Conservation (phyloP, 1,140 invertebrate species). For the Phymastichus coffea region DNA sequence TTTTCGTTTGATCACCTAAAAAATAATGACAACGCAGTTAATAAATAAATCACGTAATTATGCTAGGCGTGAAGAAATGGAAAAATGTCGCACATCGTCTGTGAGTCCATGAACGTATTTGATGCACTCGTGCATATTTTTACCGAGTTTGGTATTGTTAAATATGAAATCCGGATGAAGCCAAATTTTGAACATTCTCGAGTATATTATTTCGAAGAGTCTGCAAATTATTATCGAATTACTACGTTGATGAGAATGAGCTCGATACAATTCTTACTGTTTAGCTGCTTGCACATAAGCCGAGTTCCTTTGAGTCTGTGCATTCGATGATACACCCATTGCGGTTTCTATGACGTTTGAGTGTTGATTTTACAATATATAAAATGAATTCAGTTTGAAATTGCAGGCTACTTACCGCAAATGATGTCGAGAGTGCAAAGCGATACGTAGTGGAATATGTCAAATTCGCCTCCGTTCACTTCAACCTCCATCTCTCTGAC, state of each 20-base stretch:
- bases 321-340: constrained; percentile 66
- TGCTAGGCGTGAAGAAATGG: background rate
- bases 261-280: constrained; percentile 40
- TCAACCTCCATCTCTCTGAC: constrained; percentile 57
- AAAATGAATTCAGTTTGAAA: no score
- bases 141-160: constrained; percentile 47
- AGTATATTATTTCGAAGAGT: constrained; percentile 42
- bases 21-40: no score
- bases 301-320: constrained; percentile 61
- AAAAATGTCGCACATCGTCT: constrained; percentile 49
- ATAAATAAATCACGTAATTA: no score
- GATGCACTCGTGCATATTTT: constrained; percentile 55
- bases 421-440: constrained; percentile 74
- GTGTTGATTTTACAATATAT: background rate
- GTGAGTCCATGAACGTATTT: constrained; percentile 63
- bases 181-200: constrained; percentile 59
- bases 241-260: background rate
- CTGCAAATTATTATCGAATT: constrained; percentile 34
- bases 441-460: constrained; percentile 67
- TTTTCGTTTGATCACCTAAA: constrained; percentile 53
- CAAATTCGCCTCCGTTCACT: constrained; percentile 52
- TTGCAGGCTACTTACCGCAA: constrained; percentile 58
- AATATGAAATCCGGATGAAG: constrained; percentile 61
- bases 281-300: constrained; percentile 66
- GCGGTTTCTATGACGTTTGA: constrained; percentile 62